phyloP scores from a whole-genome alignment of 2,113 vertebrate species.

The Amazona guildingii region DNA sequence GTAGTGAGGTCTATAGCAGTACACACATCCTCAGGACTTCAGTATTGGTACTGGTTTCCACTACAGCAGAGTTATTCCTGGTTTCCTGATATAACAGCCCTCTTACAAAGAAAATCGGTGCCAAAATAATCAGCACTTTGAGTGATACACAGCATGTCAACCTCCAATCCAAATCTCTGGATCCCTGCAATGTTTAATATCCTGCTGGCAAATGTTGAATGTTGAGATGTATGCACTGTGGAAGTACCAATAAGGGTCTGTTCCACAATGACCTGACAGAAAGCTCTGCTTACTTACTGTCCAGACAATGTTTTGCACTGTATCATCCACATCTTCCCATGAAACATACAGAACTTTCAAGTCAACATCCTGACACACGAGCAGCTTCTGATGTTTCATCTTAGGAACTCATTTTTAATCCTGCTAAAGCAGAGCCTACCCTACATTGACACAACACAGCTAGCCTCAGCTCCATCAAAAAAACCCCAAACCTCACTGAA shows the following conservation, averaged over 20 bases:
- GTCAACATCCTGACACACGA: background rate
- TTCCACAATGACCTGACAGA: background rate
- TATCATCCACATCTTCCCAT: background rate
- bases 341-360: background rate
- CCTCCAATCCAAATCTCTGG: background rate
- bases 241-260: background rate
- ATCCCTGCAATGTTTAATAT: background rate
- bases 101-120: background rate
- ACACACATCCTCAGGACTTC: background rate
- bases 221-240: background rate
- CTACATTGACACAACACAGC: fast-evolving
- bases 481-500: background rate
- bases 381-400: background rate
- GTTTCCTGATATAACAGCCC: background rate
- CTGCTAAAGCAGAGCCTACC: background rate
- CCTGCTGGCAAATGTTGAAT: background rate
- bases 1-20: background rate
- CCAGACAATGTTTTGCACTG: background rate
- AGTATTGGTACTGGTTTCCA: background rate
- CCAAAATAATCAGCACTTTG: background rate
- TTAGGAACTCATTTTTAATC: background rate
- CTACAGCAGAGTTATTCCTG: background rate
- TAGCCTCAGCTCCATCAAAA: background rate
- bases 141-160: background rate
- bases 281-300: background rate